Base-by-base conservation (phyloP, 1,140 invertebrate species). In the Goniozus legneri region DNA sequence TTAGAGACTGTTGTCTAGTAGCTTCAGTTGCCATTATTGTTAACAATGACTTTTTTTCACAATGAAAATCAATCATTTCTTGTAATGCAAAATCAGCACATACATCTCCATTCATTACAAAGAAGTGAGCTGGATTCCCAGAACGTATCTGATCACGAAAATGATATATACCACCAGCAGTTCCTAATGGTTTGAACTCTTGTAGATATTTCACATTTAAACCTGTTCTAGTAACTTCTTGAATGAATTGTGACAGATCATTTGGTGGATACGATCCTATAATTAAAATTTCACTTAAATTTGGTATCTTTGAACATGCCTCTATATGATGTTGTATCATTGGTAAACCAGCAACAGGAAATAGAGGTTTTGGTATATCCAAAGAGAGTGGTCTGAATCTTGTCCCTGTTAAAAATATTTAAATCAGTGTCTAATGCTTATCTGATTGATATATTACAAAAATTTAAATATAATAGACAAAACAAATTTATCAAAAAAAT, bases 271-370 rank as follows among this genome's bases (percentile, higher is more conserved):
- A 98, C 45, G 91, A 96, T 0, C 97, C 97, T 59, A 99, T 88
- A 24, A 99, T 82, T 16, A 98, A 77, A 39, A 99, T 89, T 79
- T 98, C 96, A 62, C 85, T 87, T 35, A 98, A 77, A 51, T 85
- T 84, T 38, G 83, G 75, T 14, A 92, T 67, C 59, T 89, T 82
- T 3, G 82, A 79, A 69, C 93, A 97, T 50, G 95, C 92, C 77
- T 97, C 93, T 45, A 99, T 97, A 58, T 98, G 92, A 77, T 99
- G 97, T 62, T 98, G 92, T 52, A 99, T 93, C 54, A 95, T 79
- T 2, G 93, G 92, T 18, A 94, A 75, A 1, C 97, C 97, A 49
- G 95, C 97, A 13, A 99, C 87, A 3, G 95, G 95, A 73, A 99
- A 99, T 4, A 99, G 65, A 0, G 96, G 96, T 67, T 99, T 99